phyloP scores from a whole-genome alignment of 2,797 vertebrate genomes.

The Salarias fasciatus region DNA sequence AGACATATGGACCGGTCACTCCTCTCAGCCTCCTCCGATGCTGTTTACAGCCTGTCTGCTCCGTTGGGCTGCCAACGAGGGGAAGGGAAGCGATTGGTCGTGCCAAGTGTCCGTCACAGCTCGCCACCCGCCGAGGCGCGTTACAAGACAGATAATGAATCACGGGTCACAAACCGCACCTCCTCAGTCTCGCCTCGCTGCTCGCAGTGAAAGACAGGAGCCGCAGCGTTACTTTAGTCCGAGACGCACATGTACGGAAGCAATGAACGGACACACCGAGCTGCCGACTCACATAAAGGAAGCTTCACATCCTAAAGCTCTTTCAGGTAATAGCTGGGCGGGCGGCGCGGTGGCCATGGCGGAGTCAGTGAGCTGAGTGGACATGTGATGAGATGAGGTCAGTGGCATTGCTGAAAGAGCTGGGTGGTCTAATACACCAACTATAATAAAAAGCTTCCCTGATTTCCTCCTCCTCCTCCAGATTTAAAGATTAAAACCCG shows the following conservation, averaged over 20 bases:
- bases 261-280: background rate
- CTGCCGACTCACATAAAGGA: conserved; percentile 5
- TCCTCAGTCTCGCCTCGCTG: conserved; percentile 28
- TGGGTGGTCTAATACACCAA: conserved; percentile 3
- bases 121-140: conserved; percentile 20
- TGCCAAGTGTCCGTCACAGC: conserved; percentile 54
- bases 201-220: conserved; percentile 24
- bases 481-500: no score
- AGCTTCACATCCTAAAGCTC: conserved; percentile 3
- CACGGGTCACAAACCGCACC: conserved; percentile 57
- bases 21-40: background rate
- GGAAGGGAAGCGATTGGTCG: conserved; percentile 3
- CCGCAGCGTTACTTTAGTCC: background rate
- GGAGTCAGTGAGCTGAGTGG: conserved; percentile 3
- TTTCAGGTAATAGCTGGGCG: conserved; percentile 34
- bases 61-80: conserved; percentile 12
- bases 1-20: conserved; percentile 16
- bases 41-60: conserved; percentile 37
- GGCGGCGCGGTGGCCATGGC: conserved; percentile 18
- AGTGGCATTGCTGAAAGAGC: background rate
- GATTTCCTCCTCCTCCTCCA: no score
- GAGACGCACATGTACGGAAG: background rate
- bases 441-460: no score
- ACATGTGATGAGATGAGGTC: conserved; percentile 29
- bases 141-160: conserved; percentile 60